Conservation (phyloP, 2,113 vertebrate species). For the Fukomys damarensis region DNA sequence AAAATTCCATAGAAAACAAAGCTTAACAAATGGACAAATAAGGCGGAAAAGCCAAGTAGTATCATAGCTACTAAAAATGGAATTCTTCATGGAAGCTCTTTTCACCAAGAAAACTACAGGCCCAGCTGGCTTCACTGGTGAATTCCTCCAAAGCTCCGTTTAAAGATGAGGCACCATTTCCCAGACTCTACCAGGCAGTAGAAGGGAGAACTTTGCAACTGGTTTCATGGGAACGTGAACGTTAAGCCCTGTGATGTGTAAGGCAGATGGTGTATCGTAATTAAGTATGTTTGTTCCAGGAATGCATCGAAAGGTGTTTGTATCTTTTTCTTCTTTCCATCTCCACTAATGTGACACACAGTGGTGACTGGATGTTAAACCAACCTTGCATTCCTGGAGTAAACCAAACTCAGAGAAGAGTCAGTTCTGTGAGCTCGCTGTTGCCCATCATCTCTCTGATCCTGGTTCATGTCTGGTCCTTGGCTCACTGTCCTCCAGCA, state of each 20-base stretch:
- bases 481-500: not conserved
- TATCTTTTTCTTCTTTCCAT: not conserved
- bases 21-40: not conserved
- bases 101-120: not conserved
- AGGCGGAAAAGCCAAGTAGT: not conserved
- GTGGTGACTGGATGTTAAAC: not conserved
- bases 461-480: fast-evolving
- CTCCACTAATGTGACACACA: not conserved
- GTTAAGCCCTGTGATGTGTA: not conserved
- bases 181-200: not conserved
- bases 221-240: not conserved
- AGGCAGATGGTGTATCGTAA: not conserved
- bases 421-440: too few relatives aligned
- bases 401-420: not conserved
- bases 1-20: not conserved
- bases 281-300: not conserved
- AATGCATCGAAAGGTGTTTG: not conserved
- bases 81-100: not conserved
- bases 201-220: not conserved
- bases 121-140: not conserved
- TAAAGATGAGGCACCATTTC: not conserved
- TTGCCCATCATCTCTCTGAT: not conserved
- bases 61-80: not conserved
- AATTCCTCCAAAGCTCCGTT: not conserved
- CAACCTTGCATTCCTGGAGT: constrained; percentile 38